Evolutionary conservation across 2,113 vertebrate genomes (phyloP), one percentile per base, ranked within the genome.

Genomic region (Megatriorchis doriae): DNA sequence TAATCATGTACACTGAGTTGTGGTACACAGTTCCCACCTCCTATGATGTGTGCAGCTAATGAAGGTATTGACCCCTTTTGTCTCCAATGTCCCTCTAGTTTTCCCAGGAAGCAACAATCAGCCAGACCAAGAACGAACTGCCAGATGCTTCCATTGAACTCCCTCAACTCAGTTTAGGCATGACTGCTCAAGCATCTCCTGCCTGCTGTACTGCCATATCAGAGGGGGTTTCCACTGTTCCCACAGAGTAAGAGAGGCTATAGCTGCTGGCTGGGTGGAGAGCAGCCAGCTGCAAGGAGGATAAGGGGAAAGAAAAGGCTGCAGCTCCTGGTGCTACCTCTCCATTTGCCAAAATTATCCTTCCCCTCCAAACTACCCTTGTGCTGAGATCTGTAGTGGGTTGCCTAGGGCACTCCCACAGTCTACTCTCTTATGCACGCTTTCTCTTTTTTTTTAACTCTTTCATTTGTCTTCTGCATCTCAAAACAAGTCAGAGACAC

Each of bases 291-390:
- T 86, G 12, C 29, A 23, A 61, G 9, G 16, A 65, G 32, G 9
- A 11, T 36, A 36, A 27, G 31, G 9, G 6, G 16, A 38, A 65
- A 55, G 42, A 88, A 70, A 58, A 50, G 3, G 15, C n/a, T 75
- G 34, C 22, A 72, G 1, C 16, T 77, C 36, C 23, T 13, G 4
- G 8, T 65, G 17, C 59, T 77, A 18, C 7, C 6, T 55, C 48
- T 34, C 10, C 15, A 20, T 83, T 70, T 88, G 14, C 9, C 45
- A 55, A 72, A 65, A 58, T 72, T 29, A 27, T 20, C 16, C n/a
- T 85, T 68, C 6, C 19, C 2, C 29, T 65, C 13, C 0, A 1
- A 42, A 8, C 3, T 45, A 40, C 15, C 5, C 10, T 63, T 78
- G 40, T 72, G 23, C 13, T 71, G 25, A 85, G 7, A 55, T 56